Evolutionary conservation across 2,113 vertebrate species (phyloP).

Genomic region (Elephas maximus): DNA sequence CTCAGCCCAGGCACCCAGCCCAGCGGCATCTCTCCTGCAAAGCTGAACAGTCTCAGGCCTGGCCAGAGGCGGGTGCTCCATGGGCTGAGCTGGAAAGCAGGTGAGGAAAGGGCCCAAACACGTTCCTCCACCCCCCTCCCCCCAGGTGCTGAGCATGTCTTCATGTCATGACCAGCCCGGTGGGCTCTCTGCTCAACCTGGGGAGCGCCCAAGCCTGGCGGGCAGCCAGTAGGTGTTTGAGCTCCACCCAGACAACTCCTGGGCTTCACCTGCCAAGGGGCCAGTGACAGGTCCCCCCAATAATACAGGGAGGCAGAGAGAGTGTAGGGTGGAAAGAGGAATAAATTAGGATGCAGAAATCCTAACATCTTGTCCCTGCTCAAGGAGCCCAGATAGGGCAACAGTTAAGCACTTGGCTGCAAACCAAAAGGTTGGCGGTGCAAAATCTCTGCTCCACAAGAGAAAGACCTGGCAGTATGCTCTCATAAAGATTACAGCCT

Average conservation of each 20-base stretch:
- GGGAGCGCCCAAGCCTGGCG: neutral
- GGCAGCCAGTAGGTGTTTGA: neutral
- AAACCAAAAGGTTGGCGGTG: neutral
- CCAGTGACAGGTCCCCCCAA: neutral
- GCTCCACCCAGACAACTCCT: neutral
- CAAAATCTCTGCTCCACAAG: neutral
- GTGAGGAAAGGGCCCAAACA: neutral
- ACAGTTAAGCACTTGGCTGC: neutral
- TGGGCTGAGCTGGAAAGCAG: neutral
- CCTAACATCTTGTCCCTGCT: neutral
- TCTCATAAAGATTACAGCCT: neutral
- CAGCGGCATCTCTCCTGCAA: neutral
- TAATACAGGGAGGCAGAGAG: neutral
- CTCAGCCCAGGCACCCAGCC: neutral
- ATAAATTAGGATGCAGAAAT: neutral
- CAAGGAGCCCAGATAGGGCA: neutral
- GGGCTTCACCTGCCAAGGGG: neutral
- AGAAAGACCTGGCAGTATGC: neutral
- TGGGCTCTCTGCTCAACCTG: neutral
- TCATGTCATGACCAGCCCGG: neutral
- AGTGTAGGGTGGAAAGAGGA: neutral
- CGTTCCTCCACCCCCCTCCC: neutral
- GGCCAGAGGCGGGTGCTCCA: neutral
- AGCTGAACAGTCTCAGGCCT: neutral
- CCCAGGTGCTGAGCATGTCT: neutral